Conservation (phyloP, 2,888 invertebrate genomes). For the Drosophila demipolita region DNA sequence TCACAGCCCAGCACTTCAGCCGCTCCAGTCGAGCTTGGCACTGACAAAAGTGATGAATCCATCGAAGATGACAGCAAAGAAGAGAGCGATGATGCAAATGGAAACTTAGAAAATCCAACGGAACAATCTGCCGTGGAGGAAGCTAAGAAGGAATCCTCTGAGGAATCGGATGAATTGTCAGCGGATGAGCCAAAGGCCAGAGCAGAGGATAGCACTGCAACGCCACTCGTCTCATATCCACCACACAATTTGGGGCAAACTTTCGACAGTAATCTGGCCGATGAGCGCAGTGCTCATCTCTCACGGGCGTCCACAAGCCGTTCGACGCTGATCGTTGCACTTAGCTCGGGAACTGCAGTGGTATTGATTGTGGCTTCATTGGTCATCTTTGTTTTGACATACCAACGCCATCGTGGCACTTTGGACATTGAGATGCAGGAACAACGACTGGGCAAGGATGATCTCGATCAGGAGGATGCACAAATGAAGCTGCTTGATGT, state of each 20-base stretch:
- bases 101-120: constrained; percentile 9
- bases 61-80: constrained; percentile 23
- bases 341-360: constrained; percentile 78
- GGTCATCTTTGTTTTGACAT: constrained; percentile 78
- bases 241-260: constrained; percentile 75
- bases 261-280: constrained; percentile 78
- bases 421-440: constrained; percentile 84
- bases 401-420: constrained; percentile 82
- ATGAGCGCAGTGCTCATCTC: constrained; percentile 74
- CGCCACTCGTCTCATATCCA: constrained; percentile 71
- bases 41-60: constrained; percentile 14
- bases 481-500: constrained; percentile 79
- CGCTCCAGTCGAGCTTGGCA: constrained; percentile 9
- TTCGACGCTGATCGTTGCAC: constrained; percentile 73
- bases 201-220: constrained; percentile 67
- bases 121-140: constrained; percentile 16
- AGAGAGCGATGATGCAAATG: constrained; percentile 12
- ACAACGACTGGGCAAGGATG: constrained; percentile 81
- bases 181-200: constrained; percentile 52
- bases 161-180: constrained; percentile 43
- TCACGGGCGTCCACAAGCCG: constrained; percentile 62
- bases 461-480: constrained; percentile 80
- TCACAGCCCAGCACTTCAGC: constrained; percentile 27
- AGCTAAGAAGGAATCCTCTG: constrained; percentile 49
- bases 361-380: constrained; percentile 78